Base-by-base conservation (phyloP, 2,888 invertebrate species). In the Synergus japonicus region DNA sequence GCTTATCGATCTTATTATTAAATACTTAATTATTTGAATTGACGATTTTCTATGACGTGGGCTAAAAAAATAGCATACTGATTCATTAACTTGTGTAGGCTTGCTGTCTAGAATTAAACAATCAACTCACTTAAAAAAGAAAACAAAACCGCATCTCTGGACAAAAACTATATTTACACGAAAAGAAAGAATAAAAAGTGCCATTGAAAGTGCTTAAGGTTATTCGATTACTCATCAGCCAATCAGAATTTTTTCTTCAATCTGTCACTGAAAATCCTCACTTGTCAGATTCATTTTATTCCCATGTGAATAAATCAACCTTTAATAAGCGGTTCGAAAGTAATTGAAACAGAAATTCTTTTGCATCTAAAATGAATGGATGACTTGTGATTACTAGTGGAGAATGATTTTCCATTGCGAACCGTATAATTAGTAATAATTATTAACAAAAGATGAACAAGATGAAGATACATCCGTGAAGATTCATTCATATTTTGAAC, bases 111-210 rank as follows among this genome's bases (percentile, higher is more conserved):
- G 8, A 54, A 7, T n/a, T n/a, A 1, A 69, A 22, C 18, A 46
- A 44, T 67, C 67, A 69, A 69, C 0, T 69, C 22, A 49, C 44
- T 29, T 46, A 13, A 43, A 69, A 49, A 46, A 69, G 46, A 69
- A 46, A 46, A 69, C 29, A 13, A 69, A 69, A 29, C 18, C 5
- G 46, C 9, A 22, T 13, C 22, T 29, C 0, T 13, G 15, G 15
- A 69, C 5, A 43, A 46, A 46, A 67, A 67, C 10, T 44, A 8
- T 5, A 49, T 69, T 69, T 69, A 49, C 29, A 69, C 29, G 4
- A 67, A 67, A 67, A 18, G 18, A 22, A 49, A 69, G 67, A 69
- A 69, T n/a, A 69, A 69, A 69, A 65, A 67, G 15, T 46, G 67
- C 22, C 67, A 67, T 46, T 67, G 67, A 67, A 67, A 46, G 13